A percentile compares a stretch with the other conserved stretches of the same genome.
Conservation (phyloP, 2,888 invertebrate species). For the Camptogramma bilineatum region DNA sequence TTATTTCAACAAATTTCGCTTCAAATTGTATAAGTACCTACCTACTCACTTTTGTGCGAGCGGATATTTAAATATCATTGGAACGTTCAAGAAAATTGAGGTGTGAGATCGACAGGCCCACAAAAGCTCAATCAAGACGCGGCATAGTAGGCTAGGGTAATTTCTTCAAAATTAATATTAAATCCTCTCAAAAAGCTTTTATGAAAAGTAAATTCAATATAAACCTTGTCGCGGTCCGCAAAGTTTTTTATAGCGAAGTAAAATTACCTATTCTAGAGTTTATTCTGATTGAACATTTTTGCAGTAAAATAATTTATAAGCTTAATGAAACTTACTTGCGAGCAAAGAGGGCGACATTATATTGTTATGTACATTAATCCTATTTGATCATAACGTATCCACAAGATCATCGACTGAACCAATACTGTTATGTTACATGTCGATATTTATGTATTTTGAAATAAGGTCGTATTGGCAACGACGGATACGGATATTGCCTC, state of each 20-base stretch:
- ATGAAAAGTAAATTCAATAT: slow-evolving; percentile 31
- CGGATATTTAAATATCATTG: slow-evolving; percentile 38
- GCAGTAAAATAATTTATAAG: background rate
- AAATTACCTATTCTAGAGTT: background rate
- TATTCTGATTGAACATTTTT: background rate
- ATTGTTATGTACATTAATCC: background rate
- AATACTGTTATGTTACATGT: background rate
- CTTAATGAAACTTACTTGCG: background rate
- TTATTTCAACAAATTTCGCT: background rate
- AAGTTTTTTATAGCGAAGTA: slow-evolving; percentile 3
- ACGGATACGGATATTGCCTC: too few relatives aligned
- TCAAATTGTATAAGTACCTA: background rate
- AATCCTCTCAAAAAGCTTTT: slow-evolving; percentile 24
- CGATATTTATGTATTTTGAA: too few relatives aligned
- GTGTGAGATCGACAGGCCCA: slow-evolving; percentile 39
- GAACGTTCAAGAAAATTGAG: slow-evolving; percentile 39
- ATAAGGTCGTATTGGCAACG: too few relatives aligned
- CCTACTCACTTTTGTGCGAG: slow-evolving; percentile 1
- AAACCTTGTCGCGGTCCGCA: background rate
- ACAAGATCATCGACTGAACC: background rate
- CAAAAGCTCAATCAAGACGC: slow-evolving; percentile 38
- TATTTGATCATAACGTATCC: background rate
- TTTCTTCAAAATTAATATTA: slow-evolving; percentile 31
- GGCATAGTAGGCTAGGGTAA: slow-evolving; percentile 27
- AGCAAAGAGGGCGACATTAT: background rate